phyloP scores from a whole-genome alignment of 2,888 invertebrate species.

The Pseudoips prasinana region DNA sequence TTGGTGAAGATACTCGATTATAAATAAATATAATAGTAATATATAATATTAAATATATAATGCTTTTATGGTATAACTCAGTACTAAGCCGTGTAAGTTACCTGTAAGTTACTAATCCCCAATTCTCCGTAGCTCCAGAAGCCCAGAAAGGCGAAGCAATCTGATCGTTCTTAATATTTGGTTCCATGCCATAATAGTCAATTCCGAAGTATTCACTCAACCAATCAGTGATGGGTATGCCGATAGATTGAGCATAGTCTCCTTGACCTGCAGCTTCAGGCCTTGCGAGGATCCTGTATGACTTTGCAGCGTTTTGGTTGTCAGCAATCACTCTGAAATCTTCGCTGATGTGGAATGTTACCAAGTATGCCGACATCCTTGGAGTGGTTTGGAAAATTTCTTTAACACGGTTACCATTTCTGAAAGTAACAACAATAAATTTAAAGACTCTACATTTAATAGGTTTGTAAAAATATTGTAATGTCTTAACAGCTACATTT shows the following conservation, averaged over 20 bases:
- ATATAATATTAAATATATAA: too few relatives aligned
- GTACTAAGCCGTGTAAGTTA: too few relatives aligned
- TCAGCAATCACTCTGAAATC: constrained; percentile 64
- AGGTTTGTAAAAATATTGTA: too few relatives aligned
- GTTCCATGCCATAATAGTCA: constrained; percentile 62
- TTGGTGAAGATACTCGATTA: too few relatives aligned
- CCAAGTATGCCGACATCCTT: constrained; percentile 91
- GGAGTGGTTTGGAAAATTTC: constrained; percentile 82
- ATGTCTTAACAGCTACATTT: too few relatives aligned
- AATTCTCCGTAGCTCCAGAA: constrained; percentile 75
- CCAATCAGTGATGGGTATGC: constrained; percentile 65
- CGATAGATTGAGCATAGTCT: constrained; percentile 66
- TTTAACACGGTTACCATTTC: constrained; percentile 49
- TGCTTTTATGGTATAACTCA: too few relatives aligned
- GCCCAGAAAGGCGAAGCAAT: constrained; percentile 74
- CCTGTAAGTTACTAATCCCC: constrained; percentile 76
- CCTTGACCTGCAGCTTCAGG: constrained; percentile 64
- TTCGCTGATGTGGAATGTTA: constrained; percentile 85
- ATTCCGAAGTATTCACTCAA: constrained; percentile 61
- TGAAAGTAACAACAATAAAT: constrained; percentile 30
- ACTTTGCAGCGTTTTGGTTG: constrained; percentile 41
- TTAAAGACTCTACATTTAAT: neutral
- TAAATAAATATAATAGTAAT: too few relatives aligned
- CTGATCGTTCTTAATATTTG: constrained; percentile 69
- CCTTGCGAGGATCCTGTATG: constrained; percentile 68